Conservation (phyloP, 1,140 invertebrate species). For the Hylaeus anthracinus region DNA sequence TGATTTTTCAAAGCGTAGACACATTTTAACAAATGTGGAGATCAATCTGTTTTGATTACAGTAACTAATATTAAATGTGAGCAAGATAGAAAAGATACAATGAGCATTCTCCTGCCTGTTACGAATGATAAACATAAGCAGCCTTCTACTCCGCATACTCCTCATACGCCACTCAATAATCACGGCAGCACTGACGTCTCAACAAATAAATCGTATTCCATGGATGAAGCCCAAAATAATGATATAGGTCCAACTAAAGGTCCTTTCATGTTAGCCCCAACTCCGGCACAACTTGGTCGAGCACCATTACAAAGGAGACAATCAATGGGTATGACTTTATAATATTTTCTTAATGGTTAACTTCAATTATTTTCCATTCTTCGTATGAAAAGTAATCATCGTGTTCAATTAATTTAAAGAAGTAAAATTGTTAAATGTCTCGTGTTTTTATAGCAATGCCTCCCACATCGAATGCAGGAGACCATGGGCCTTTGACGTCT, state of each 20-base stretch:
- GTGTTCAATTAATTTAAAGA: neutral
- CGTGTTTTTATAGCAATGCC: conserved; percentile 68
- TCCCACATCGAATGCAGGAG: conserved; percentile 72
- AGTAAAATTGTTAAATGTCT: neutral
- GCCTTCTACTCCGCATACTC: conserved; percentile 74
- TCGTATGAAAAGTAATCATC: neutral
- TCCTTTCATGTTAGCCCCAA: conserved; percentile 93
- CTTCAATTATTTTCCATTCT: neutral
- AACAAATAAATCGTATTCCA: conserved; percentile 70
- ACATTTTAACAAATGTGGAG: neutral
- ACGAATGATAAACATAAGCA: conserved; percentile 74
- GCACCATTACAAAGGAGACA: conserved; percentile 92
- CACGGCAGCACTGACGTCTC: conserved; percentile 68
- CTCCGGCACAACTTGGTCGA: conserved; percentile 94
- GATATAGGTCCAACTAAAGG: conserved; percentile 79
- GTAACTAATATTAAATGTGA: conserved; percentile 72
- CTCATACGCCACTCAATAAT: conserved; percentile 74
- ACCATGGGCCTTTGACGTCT: conserved; percentile 69
- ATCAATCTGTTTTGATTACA: conserved; percentile 42
- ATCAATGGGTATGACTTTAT: conserved; percentile 84
- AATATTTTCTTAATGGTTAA: neutral
- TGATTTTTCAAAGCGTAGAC: neutral
- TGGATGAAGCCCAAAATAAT: conserved; percentile 76
- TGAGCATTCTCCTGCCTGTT: conserved; percentile 61
- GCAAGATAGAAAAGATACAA: conserved; percentile 72